Conservation (phyloP, 2,888 invertebrate genomes). For the Siphlonurus alternatus region DNA sequence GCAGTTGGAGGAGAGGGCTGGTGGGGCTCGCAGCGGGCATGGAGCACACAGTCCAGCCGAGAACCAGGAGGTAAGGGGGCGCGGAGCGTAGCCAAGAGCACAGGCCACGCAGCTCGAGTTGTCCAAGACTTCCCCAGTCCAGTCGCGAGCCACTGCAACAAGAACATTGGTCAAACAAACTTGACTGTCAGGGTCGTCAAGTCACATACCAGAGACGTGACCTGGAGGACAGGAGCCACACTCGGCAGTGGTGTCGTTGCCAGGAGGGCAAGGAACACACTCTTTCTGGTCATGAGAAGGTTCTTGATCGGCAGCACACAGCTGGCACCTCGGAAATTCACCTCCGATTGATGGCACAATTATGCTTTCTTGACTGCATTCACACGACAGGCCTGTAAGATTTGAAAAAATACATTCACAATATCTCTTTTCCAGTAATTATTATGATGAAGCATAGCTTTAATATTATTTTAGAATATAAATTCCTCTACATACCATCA, state of each 20-base stretch:
- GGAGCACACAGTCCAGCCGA: background rate
- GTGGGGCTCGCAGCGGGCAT: background rate
- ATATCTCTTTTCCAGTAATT: too few species aligned
- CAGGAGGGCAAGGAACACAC: background rate
- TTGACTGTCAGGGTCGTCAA: background rate
- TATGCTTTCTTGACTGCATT: background rate
- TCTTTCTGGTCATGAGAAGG: background rate
- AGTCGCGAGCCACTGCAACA: background rate
- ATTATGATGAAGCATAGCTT: too few species aligned
- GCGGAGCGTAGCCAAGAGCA: background rate
- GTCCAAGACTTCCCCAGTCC: background rate
- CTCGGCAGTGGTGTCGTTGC: background rate
- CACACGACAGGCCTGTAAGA: background rate
- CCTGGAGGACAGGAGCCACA: background rate
- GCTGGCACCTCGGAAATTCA: background rate
- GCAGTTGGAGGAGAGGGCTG: constrained; percentile 20
- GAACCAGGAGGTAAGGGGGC: background rate
- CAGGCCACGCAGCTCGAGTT: background rate
- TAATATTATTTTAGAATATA: too few species aligned
- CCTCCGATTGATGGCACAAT: background rate
- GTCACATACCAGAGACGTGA: background rate
- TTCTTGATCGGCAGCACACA: background rate
- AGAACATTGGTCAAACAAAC: background rate
- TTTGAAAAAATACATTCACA: too few species aligned
- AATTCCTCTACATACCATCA: background rate